These are phyloP conservation scores for Zosterops borbonicus DNA, from an alignment of 2,113 vertebrate genomes.

Conservation along the genomic window DNA sequence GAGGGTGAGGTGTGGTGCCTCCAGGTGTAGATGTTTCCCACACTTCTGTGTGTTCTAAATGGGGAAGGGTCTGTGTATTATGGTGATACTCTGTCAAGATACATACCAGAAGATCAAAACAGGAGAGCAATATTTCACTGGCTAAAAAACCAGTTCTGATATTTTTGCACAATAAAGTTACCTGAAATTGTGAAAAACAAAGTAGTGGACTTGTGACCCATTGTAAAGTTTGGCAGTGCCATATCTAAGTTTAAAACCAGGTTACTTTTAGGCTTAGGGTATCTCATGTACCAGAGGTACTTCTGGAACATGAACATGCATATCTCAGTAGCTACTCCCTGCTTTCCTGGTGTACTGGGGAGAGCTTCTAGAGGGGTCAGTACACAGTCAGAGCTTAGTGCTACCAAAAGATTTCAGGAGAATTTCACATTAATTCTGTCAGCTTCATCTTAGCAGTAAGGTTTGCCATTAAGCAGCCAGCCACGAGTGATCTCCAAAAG, in stretches of 20 bases:
- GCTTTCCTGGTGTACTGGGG: neutral
- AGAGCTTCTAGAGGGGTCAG: neutral
- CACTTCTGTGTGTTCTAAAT: neutral
- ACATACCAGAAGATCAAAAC: neutral
- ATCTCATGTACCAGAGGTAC: neutral
- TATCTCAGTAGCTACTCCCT: neutral
- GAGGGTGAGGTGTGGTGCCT: neutral
- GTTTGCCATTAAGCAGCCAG: neutral
- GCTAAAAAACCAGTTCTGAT: neutral
- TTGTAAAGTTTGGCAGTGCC: neutral
- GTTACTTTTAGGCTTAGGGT: neutral
- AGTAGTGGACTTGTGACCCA: neutral
- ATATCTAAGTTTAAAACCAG: neutral
- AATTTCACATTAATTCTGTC: neutral
- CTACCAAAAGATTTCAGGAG: neutral
- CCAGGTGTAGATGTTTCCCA: neutral
- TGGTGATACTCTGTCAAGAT: neutral
- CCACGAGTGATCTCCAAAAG: accelerated
- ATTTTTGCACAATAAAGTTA: neutral
- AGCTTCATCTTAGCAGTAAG: neutral
- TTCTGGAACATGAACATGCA: neutral
- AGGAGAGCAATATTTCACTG: neutral
- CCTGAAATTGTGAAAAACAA: neutral
- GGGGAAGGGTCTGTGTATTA: neutral
- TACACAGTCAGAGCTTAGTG: neutral